These are phyloP conservation scores for Neodiprion virginianus DNA, from an alignment of 1,140 invertebrate species.

Conservation along the genomic window DNA sequence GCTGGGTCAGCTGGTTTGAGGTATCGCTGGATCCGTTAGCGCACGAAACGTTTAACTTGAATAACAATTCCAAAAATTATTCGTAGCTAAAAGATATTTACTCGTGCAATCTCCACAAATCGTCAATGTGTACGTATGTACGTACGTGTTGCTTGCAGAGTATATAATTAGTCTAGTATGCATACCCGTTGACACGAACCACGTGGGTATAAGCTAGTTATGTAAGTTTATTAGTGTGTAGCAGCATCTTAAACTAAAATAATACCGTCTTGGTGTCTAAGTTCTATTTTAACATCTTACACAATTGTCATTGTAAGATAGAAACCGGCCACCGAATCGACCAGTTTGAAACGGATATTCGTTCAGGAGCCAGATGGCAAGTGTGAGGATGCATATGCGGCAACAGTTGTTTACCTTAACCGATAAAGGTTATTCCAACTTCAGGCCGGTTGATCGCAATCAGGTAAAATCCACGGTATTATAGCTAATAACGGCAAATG, in stretches of 20 bases:
- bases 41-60: too few relatives aligned
- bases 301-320: background rate
- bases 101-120: too few relatives aligned
- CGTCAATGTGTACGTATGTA: too few relatives aligned
- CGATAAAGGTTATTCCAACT: background rate
- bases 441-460: background rate
- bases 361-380: background rate
- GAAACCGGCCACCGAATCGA: background rate
- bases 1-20: too few relatives aligned
- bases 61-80: too few relatives aligned
- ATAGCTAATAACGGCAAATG: too few relatives aligned
- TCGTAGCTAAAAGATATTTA: too few relatives aligned
- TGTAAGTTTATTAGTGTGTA: background rate
- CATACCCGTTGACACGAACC: background rate
- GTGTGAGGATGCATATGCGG: background rate
- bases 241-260: background rate
- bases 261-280: background rate
- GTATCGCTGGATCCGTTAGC: too few relatives aligned
- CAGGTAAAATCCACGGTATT: background rate
- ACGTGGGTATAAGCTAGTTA: background rate
- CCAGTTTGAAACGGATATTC: background rate
- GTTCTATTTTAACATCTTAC: conserved; percentile 1
- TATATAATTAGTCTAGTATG: background rate
- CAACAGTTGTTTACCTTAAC: background rate
- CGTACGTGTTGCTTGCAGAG: background rate